Evolutionary conservation across 1,140 invertebrate genomes (phyloP).

Genomic region (Ladona fulva): DNA sequence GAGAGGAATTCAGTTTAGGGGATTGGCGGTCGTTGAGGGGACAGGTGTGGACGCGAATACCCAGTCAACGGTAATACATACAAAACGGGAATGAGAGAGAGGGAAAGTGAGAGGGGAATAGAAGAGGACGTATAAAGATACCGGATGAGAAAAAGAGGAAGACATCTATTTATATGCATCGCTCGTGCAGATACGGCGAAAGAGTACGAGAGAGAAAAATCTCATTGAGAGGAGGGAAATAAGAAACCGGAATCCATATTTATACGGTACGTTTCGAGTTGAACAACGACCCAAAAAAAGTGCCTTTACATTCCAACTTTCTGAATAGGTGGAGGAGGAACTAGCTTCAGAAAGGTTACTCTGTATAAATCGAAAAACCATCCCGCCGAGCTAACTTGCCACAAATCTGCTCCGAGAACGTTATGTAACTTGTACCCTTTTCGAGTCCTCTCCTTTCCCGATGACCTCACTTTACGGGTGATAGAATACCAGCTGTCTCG

Average conservation of each 20-base stretch:
- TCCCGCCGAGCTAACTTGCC: no score
- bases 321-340: no score
- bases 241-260: background rate
- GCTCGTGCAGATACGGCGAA: background rate
- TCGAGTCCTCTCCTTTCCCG: no score
- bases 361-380: no score
- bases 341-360: no score
- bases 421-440: no score
- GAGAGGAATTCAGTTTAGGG: background rate
- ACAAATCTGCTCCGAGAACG: no score
- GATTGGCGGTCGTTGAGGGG: background rate
- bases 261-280: background rate
- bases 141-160: background rate
- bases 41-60: slow-evolving; percentile 3
- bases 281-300: background rate
- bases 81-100: background rate
- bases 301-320: no score
- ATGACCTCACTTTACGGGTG: no score
- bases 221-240: background rate
- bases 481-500: no score
- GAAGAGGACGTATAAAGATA: background rate
- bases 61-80: background rate
- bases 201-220: background rate
- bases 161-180: background rate
- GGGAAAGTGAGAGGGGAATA: background rate